Evolutionary conservation across 2,797 vertebrate species (phyloP), one percentile per base, ranked within the genome.

Genomic region (Aldrovandia affinis): DNA sequence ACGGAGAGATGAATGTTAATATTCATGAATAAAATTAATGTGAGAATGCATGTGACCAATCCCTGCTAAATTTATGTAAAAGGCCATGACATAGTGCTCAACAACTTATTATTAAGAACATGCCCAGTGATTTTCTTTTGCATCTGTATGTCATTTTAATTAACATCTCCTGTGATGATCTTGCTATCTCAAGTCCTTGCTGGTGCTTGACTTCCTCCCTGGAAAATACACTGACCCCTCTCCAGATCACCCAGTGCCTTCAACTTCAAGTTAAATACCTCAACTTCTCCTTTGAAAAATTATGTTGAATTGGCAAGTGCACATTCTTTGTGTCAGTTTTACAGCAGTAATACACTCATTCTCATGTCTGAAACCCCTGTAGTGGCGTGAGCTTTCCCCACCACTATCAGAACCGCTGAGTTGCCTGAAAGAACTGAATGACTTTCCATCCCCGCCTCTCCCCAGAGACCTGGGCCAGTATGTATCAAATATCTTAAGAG

Each of bases 31-130:
- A 36, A 28, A 68, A 73, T 15, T 73, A 14, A 33, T 15, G 18
- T 73, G 68, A 33, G 75, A 47, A 52, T 50, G 75, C 75, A 10
- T 28, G 75, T 50, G 44, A n/a, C 10, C 44, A 47, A 77, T 77
- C 30, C 3, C 73, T 77, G 39, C 2, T 28, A 36, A 14, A 2
- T 70, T 36, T 70, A 70, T 36, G 30, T 10, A 20, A 33, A 42
- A 73, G 68, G 68, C 68, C 68, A 18, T 73, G 68, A 73, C 68
- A 39, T 36, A 73, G 20, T 73, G 68, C 36, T 30, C 33, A 39
- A 73, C 36, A 73, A 73, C 68, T 73, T 39, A 73, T 4, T 22
- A 39, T 39, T 42, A 42, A 36, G 68, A 36, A 3, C 36, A 39
- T 39, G 30, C 68, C 33, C 18, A 73, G 15, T 73, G 36, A 39